phyloP scores from a whole-genome alignment of 1,140 invertebrate species.

The Pseudachorutes palmiensis region DNA sequence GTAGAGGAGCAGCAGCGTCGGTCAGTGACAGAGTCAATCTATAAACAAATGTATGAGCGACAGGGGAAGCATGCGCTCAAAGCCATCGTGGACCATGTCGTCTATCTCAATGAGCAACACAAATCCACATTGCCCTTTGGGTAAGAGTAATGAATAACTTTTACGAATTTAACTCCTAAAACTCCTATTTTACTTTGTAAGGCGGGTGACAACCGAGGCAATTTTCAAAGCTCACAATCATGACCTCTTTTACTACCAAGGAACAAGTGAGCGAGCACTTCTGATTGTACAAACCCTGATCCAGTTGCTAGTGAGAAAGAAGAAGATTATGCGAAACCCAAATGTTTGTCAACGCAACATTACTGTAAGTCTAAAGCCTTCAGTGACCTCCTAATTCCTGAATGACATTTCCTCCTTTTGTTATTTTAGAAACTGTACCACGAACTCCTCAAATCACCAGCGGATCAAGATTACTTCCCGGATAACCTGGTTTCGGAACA shows the following conservation, averaged over 20 bases:
- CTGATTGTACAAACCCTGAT: background rate
- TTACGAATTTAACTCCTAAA: too few relatives aligned
- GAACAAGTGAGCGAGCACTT: background rate
- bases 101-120: background rate
- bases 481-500: background rate
- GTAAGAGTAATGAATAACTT: background rate
- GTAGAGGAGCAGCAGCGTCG: background rate
- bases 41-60: background rate
- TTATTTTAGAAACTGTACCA: background rate
- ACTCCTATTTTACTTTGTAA: background rate
- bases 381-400: background rate
- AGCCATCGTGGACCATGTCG: slow-evolving; percentile 1
- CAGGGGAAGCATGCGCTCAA: background rate
- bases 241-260: background rate
- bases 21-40: background rate
- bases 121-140: background rate
- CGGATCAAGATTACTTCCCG: background rate
- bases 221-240: background rate
- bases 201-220: background rate
- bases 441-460: background rate
- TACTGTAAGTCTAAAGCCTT: background rate
- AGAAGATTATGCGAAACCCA: background rate
- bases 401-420: background rate
- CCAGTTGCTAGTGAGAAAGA: background rate
- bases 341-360: background rate